Conservation (phyloP, 2,113 vertebrate genomes). For the Malurus melanocephalus region DNA sequence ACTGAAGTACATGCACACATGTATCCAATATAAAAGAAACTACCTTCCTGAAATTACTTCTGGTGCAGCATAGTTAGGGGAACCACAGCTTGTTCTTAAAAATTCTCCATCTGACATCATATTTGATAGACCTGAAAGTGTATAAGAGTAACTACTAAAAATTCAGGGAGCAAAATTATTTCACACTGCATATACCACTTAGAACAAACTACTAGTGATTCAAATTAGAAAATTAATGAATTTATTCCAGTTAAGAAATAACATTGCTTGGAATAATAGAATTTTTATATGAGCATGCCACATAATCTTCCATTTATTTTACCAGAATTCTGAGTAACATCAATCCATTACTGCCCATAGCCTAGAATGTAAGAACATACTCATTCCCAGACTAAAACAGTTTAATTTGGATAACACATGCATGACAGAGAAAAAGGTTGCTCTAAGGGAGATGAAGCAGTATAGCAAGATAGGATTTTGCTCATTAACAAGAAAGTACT, state of each 20-base stretch:
- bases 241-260: background rate
- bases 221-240: background rate
- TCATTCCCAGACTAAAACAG: background rate
- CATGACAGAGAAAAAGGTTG: background rate
- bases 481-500: background rate
- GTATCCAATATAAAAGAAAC: conserved; percentile 44
- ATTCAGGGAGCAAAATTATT: background rate
- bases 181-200: background rate
- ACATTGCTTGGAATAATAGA: background rate
- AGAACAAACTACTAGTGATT: background rate
- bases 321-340: background rate
- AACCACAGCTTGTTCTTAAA: conserved; percentile 95
- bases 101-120: conserved; percentile 99
- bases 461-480: background rate
- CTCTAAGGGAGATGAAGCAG: background rate
- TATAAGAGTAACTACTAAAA: conserved; percentile 56
- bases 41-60: conserved; percentile 99
- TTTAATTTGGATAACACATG: background rate
- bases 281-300: background rate
- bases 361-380: background rate
- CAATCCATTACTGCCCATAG: background rate
- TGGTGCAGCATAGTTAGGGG: conserved; percentile 96
- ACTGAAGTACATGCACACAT: conserved; percentile 14
- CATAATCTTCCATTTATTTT: background rate
- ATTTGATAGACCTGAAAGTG: conserved; percentile 91